phyloP scores from a whole-genome alignment of 2,113 vertebrate genomes.

The Gavialis gangeticus region DNA sequence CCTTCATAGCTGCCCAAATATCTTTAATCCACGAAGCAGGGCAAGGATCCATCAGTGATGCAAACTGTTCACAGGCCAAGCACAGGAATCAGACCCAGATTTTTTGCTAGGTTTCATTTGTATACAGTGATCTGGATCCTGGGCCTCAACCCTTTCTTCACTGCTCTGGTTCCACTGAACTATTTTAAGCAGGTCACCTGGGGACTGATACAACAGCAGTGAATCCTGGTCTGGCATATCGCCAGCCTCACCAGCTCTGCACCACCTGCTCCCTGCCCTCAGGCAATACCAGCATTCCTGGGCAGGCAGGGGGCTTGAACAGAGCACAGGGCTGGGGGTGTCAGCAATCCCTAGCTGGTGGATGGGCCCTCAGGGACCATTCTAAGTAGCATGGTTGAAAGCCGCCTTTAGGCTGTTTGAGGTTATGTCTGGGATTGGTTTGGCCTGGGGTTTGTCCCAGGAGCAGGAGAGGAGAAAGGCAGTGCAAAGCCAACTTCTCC shows the following conservation, averaged over 20 bases:
- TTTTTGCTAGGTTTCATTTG: not conserved
- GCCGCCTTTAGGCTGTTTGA: not conserved
- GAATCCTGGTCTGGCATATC: not conserved
- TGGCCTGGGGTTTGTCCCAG: not conserved
- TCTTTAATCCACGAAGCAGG: fast-evolving
- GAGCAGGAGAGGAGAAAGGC: not conserved
- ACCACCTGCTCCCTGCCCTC: not conserved
- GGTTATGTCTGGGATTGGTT: not conserved
- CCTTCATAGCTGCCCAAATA: not conserved
- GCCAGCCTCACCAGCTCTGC: not conserved
- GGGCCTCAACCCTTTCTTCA: not conserved
- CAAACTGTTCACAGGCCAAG: not conserved
- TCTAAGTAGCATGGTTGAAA: not conserved
- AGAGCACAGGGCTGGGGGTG: not conserved
- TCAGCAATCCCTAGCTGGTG: not conserved
- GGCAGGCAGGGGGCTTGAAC: not conserved
- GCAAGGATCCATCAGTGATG: not conserved
- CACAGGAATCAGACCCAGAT: not conserved
- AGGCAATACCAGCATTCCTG: not conserved
- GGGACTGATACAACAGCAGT: not conserved
- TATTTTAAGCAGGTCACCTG: not conserved
- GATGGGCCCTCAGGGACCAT: not conserved
- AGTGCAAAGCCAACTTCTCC: not conserved
- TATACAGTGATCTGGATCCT: not conserved
- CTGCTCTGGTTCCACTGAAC: not conserved